Conservation (phyloP, 2,113 vertebrate species). For the Bothrops jararaca region DNA sequence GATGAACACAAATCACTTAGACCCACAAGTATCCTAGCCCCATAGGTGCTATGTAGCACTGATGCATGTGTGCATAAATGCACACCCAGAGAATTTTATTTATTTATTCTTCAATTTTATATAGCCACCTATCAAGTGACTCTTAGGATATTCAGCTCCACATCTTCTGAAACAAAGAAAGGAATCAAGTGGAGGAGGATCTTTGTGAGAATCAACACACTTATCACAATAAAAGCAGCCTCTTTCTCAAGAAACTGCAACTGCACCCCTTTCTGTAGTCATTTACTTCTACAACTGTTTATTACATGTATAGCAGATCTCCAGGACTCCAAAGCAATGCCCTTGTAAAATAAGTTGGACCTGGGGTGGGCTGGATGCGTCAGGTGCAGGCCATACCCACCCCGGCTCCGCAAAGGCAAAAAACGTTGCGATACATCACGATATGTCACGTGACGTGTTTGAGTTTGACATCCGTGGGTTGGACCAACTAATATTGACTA, state of each 20-base stretch:
- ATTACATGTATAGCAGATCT: neutral
- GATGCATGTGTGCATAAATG: neutral
- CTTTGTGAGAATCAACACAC: neutral
- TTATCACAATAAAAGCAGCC: neutral
- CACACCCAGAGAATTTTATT: neutral
- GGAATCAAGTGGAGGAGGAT: neutral
- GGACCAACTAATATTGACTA: neutral
- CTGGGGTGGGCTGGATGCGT: neutral
- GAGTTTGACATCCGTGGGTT: no score
- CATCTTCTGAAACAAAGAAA: neutral
- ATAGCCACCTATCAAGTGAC: neutral
- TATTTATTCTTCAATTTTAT: neutral
- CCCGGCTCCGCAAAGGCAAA: neutral
- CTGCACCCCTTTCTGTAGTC: neutral
- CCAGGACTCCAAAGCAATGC: neutral
- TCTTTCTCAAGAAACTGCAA: neutral
- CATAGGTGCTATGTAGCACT: neutral
- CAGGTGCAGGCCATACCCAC: neutral
- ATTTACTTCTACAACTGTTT: neutral
- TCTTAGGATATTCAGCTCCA: neutral
- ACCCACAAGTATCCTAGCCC: neutral
- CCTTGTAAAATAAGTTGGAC: neutral
- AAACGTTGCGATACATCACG: neutral
- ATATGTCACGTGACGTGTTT: no score
- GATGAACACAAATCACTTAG: neutral